Evolutionary conservation across 2,888 invertebrate genomes (phyloP).

Genomic region (Encarsia formosa): DNA sequence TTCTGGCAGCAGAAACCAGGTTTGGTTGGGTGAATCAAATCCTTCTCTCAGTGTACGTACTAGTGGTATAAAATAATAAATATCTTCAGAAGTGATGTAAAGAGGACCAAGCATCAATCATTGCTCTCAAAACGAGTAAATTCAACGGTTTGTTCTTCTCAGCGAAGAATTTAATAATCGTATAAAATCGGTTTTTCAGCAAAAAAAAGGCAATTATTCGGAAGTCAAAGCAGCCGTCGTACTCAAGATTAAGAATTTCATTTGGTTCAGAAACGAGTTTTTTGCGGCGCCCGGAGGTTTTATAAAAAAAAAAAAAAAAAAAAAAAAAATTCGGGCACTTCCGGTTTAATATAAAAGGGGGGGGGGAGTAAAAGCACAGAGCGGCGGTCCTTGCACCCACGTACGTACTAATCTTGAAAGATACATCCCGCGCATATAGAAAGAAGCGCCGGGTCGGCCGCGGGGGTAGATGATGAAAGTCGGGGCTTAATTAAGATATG

Average conservation of each 20-base stretch:
- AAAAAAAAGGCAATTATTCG: too few species aligned
- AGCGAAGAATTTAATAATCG: too few species aligned
- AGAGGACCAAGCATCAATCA: too few species aligned
- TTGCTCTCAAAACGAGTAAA: too few species aligned
- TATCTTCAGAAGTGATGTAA: too few species aligned
- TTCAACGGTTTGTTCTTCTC: too few species aligned
- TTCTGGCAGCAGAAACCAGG: too few species aligned
- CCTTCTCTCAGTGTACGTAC: too few species aligned
- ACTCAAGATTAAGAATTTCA: conserved; percentile 15
- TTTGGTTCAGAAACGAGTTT: conserved; percentile 6
- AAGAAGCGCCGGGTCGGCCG: conserved; percentile 25
- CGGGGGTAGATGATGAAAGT: conserved; percentile 39
- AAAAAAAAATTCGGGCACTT: conserved; percentile 6
- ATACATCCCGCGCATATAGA: conserved; percentile 9
- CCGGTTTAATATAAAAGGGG: not conserved
- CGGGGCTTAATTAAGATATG: conserved; percentile 49
- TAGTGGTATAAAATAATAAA: too few species aligned
- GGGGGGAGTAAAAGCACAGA: not conserved
- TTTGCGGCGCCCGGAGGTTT: not conserved
- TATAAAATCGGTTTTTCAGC: too few species aligned
- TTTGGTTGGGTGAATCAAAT: too few species aligned
- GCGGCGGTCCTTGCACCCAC: not conserved
- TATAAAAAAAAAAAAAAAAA: not conserved
- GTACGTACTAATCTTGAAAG: conserved; percentile 28
- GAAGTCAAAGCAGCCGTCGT: too few species aligned